Conservation (phyloP, 2,888 invertebrate genomes). For the Drosophila testacea region DNA sequence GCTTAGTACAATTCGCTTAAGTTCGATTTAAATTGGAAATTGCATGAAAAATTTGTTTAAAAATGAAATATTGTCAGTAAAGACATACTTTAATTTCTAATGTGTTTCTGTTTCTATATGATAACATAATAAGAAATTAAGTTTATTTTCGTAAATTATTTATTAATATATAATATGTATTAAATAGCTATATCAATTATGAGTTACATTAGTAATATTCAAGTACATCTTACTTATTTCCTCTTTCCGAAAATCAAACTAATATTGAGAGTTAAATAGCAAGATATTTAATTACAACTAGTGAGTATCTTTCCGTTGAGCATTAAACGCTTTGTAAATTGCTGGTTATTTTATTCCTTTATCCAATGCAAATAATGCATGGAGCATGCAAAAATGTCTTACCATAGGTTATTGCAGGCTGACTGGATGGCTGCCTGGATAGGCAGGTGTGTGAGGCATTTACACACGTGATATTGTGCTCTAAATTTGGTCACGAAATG, state of each 20-base stretch:
- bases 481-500: constrained; percentile 73
- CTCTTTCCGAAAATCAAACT: no score
- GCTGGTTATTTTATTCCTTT: constrained; percentile 56
- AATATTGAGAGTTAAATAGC: not conserved
- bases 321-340: not conserved
- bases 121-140: not conserved
- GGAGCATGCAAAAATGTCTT: constrained; percentile 63
- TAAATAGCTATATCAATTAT: no score
- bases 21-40: no score
- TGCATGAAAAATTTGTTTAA: no score
- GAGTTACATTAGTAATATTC: no score
- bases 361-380: constrained; percentile 77
- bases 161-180: no score
- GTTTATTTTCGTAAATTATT: not conserved
- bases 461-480: constrained; percentile 71
- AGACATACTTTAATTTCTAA: no score
- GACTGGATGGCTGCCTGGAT: constrained; percentile 28
- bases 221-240: no score
- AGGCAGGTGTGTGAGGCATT: constrained; percentile 58
- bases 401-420: constrained; percentile 32
- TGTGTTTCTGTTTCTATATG: no score
- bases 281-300: not conserved
- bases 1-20: no score
- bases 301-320: constrained; percentile 15
- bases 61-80: no score